These are phyloP conservation scores for Ariopsis seemanni DNA, from an alignment of 2,113 vertebrate genomes.

Conservation along the genomic window DNA sequence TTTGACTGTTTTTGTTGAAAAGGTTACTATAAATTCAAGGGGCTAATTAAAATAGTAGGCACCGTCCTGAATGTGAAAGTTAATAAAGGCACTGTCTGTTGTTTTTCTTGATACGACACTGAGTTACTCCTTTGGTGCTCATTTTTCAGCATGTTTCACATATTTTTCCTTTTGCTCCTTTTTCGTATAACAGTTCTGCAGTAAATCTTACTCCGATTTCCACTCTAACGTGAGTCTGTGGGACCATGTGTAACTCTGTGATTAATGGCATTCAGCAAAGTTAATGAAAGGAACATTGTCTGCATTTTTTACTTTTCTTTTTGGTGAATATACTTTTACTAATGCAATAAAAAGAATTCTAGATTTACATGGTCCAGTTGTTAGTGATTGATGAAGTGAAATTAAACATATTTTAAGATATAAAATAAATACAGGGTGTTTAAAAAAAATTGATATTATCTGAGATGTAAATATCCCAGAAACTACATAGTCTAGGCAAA, in stretches of 20 bases:
- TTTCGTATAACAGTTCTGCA: conserved; percentile 31
- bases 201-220: conserved; percentile 49
- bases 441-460: too few relatives aligned
- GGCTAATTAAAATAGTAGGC: conserved; percentile 29
- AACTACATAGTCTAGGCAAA: too few relatives aligned
- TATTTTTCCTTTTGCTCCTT: conserved; percentile 23
- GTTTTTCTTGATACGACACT: background rate
- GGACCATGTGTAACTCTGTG: conserved; percentile 38
- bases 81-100: conserved; percentile 21
- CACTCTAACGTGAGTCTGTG: conserved; percentile 44
- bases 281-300: conserved; percentile 42
- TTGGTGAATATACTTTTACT: conserved; percentile 15
- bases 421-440: background rate
- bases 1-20: background rate
- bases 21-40: background rate
- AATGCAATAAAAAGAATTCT: conserved; percentile 17
- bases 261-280: conserved; percentile 48
- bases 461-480: too few relatives aligned
- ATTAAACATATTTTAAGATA: background rate
- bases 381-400: conserved; percentile 11
- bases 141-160: conserved; percentile 42
- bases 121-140: conserved; percentile 31
- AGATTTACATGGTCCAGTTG: conserved; percentile 32
- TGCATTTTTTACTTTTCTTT: conserved; percentile 30
- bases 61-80: background rate